These are phyloP conservation scores for Sturnus vulgaris DNA, from an alignment of 2,113 vertebrate genomes.

Conservation along the genomic window DNA sequence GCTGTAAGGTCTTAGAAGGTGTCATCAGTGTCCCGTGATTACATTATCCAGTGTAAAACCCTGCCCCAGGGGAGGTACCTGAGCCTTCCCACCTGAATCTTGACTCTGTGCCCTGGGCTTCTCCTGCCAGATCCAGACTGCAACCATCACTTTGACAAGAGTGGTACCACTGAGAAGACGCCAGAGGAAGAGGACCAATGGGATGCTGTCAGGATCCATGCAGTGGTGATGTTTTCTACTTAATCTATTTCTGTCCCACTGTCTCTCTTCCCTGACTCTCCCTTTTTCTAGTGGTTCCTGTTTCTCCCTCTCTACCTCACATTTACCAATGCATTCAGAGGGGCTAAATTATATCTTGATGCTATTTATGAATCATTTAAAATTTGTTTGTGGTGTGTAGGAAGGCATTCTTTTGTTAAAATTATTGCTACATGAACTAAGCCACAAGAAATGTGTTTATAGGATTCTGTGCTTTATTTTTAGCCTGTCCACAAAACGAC, in stretches of 20 bases:
- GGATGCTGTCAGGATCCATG: not conserved
- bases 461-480: not conserved
- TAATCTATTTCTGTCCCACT: not conserved
- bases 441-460: not conserved
- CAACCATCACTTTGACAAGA: too few species aligned
- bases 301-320: not conserved
- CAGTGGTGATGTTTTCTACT: not conserved
- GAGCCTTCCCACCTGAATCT: not conserved
- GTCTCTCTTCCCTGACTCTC: not conserved
- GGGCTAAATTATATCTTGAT: not conserved
- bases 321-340: not conserved
- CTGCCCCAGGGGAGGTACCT: not conserved
- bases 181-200: not conserved
- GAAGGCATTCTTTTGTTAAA: not conserved
- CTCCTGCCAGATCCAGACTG: not conserved
- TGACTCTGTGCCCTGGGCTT: not conserved
- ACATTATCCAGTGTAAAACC: not conserved
- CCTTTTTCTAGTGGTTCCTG: not conserved
- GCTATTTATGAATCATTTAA: not conserved
- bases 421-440: not conserved
- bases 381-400: not conserved
- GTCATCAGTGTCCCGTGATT: not conserved
- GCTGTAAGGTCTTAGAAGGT: not conserved
- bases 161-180: not conserved
- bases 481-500: not conserved